Evolutionary conservation across 2,888 invertebrate genomes (phyloP).

Genomic region (Heteromurus nitidus): DNA sequence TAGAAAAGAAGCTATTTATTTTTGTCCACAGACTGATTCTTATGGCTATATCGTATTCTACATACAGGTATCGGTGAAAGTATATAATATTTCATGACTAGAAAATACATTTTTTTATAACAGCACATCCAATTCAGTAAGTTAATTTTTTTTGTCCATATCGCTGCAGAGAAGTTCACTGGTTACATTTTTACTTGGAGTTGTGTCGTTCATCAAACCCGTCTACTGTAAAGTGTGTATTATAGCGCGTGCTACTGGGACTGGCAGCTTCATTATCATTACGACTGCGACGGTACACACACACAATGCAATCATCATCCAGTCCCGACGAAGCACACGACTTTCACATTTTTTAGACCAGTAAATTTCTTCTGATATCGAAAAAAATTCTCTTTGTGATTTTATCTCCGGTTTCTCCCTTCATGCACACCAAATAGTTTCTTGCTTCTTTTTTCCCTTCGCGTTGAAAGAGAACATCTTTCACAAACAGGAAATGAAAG

Average conservation of each 20-base stretch:
- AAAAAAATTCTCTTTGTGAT: constrained; percentile 1
- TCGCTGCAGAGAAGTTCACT: background rate
- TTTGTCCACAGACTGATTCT: no score
- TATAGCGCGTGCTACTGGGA: constrained; percentile 2
- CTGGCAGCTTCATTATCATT: constrained; percentile 26
- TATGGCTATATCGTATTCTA: background rate
- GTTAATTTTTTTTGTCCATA: no score
- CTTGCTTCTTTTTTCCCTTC: background rate
- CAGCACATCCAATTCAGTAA: no score
- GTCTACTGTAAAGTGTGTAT: no score
- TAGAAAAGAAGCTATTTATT: constrained; percentile 1
- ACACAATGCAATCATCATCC: background rate
- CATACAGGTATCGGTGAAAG: no score
- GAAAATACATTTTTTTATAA: no score
- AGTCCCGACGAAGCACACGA: constrained; percentile 3
- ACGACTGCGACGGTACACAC: no score
- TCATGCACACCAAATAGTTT: background rate
- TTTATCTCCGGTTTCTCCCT: background rate
- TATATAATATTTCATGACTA: no score
- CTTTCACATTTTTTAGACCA: background rate
- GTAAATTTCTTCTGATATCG: background rate
- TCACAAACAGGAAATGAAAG: constrained; percentile 50
- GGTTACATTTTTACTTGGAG: background rate
- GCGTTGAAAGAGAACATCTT: background rate
- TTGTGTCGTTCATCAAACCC: background rate